Evolutionary conservation across 1,140 invertebrate genomes (phyloP).

Genomic region (Cydia strobilella): DNA sequence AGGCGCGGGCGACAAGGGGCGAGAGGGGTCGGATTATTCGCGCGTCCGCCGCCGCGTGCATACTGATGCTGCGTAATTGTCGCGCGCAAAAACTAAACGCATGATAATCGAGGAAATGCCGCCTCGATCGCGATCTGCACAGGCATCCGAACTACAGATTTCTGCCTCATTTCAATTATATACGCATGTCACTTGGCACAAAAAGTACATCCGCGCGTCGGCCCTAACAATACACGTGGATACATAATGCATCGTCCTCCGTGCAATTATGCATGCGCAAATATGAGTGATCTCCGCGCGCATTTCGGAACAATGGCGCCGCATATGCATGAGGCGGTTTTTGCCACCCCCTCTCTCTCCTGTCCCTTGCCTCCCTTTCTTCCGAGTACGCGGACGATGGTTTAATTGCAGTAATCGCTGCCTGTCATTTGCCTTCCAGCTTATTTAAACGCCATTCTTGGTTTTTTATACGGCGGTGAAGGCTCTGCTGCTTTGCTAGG

Average conservation of each 20-base stretch:
- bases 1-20: conserved; percentile 27
- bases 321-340: conserved; percentile 43
- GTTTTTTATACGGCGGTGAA: background rate
- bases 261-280: conserved; percentile 26
- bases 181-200: conserved; percentile 24
- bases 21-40: conserved; percentile 45
- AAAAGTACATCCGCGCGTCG: conserved; percentile 1
- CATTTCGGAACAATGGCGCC: conserved; percentile 19
- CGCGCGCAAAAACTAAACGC: conserved; percentile 65
- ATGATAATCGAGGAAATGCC: conserved; percentile 68
- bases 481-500: background rate
- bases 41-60: conserved; percentile 64
- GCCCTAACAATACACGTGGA: conserved; percentile 25
- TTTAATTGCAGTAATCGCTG: conserved; percentile 45
- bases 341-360: conserved; percentile 33
- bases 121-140: conserved; percentile 38
- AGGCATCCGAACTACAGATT: conserved; percentile 18
- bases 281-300: conserved; percentile 28
- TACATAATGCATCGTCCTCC: conserved; percentile 25
- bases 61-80: conserved; percentile 74
- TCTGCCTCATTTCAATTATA: conserved; percentile 25
- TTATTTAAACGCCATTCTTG: conserved; percentile 4
- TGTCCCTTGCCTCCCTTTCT: conserved; percentile 1
- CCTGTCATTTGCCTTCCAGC: conserved; percentile 44
- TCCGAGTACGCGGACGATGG: conserved; percentile 34